Base-by-base conservation (phyloP, 2,888 invertebrate genomes). In the Drosophila fulvimacula region DNA sequence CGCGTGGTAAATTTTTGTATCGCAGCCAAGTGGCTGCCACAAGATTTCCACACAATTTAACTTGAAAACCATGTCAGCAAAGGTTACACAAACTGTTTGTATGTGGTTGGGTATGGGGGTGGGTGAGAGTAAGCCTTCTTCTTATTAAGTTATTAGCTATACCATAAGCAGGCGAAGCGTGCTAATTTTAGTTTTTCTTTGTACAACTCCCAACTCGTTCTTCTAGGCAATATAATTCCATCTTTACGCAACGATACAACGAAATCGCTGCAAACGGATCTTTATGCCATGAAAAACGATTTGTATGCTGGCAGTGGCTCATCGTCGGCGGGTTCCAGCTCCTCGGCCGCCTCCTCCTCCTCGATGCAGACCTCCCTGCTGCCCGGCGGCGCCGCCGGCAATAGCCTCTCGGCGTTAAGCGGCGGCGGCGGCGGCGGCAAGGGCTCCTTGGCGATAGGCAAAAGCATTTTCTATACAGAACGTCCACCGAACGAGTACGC, bases 381-480 rank as follows among this genome's bases (percentile, higher is more conserved):
- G 66, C 71, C 90, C 69, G 57, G 85, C 62, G 66, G 85, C 72
- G 68, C 61, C 79, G 46, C 81, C 11, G 90, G 91, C 59, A 88
- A 90, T 71, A 82, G 89, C 48, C 73, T 90, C 21, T 74, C 87
- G 5, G 81, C 82, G 5, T 36, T 84, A 42, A 86, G 82, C 64
- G 78, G 80, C 55, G 82, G 82, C 55, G 81, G 82, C 55, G 81
- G 82, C 52, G 82, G 83, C 59, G 70, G 75, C 78, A 93, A 92
- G 69, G 92, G 92, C 21, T 91, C 91, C 15, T 77, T 92, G 74
- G 92, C 93, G 88, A 92, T 93, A 89, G 92, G 93, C 55, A 93
- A 93, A 66, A 93, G 92, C 79, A 91, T 92, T 79, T 92, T 92
- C 73, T 92, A 92, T 58, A 93, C 93, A 17, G 93, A 93, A 77